A percentile compares a stretch with the other conserved stretches of the same genome.
phyloP scores from a whole-genome alignment of 1,140 invertebrate species.

The Pachypeltis micranthus region DNA sequence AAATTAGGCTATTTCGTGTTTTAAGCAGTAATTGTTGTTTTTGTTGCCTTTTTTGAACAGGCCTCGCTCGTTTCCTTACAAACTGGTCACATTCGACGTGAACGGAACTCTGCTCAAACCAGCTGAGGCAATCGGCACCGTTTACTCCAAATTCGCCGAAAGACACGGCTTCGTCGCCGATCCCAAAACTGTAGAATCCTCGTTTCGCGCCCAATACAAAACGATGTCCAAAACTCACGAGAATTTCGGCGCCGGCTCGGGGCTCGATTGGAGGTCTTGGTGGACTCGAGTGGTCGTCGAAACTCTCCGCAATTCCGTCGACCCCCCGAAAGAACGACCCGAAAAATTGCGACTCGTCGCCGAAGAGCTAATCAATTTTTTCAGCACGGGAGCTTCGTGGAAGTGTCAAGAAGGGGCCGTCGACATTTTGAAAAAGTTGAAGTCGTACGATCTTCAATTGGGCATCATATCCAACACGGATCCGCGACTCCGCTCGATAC shows the following conservation, averaged over 20 bases:
- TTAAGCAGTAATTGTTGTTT: too few species aligned
- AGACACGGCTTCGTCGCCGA: slow-evolving; percentile 53
- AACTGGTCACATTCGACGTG: slow-evolving; percentile 72
- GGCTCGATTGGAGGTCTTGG: slow-evolving; percentile 65
- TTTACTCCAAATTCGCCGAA: slow-evolving; percentile 56
- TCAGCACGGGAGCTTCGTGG: slow-evolving; percentile 58
- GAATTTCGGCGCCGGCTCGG: slow-evolving; percentile 58
- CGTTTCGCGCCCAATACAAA: slow-evolving; percentile 51
- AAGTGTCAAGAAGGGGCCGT: slow-evolving; percentile 47
- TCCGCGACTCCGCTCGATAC: slow-evolving; percentile 54
- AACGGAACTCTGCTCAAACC: slow-evolving; percentile 72
- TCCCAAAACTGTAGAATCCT: slow-evolving; percentile 42
- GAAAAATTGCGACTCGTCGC: not conserved
- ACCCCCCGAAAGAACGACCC: too few species aligned
- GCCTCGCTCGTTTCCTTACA: slow-evolving; percentile 1
- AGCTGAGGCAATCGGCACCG: slow-evolving; percentile 50
- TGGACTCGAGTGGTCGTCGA: slow-evolving; percentile 57
- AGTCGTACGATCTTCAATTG: slow-evolving; percentile 39
- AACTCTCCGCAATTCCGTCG: slow-evolving; percentile 47
- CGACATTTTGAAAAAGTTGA: slow-evolving; percentile 48
- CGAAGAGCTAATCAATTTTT: slow-evolving; percentile 41
- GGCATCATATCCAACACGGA: slow-evolving; percentile 86
- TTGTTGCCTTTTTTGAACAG: too few species aligned
- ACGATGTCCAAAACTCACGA: slow-evolving; percentile 54
- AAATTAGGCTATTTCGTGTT: too few species aligned